Conservation (phyloP, 1,140 invertebrate species). For the Hylaeus anthracinus region DNA sequence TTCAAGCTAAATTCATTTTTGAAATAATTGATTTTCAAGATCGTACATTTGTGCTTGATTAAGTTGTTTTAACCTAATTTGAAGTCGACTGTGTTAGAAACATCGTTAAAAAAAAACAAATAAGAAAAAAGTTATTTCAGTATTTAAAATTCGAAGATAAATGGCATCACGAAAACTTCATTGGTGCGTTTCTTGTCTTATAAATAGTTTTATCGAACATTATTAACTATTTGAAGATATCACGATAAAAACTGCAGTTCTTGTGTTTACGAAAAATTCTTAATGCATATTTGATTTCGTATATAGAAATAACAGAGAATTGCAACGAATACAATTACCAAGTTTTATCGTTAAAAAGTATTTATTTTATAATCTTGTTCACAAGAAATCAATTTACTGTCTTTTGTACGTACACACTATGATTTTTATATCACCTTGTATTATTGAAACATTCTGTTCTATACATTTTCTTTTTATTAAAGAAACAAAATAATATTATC, state of each 20-base stretch:
- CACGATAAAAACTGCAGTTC: background rate
- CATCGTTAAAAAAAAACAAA: background rate
- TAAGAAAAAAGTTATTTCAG: background rate
- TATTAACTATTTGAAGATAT: background rate
- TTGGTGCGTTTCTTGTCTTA: too few species aligned
- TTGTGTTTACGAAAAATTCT: background rate
- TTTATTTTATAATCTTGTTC: background rate
- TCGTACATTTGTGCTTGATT: background rate
- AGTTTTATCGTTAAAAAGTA: background rate
- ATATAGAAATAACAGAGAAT: background rate
- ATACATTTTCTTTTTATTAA: background rate
- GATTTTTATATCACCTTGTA: background rate
- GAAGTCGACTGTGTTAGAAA: background rate
- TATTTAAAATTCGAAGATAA: background rate
- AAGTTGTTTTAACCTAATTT: background rate
- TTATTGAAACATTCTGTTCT: background rate
- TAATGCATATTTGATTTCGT: background rate
- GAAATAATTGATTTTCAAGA: background rate
- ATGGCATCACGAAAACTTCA: background rate
- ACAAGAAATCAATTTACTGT: background rate
- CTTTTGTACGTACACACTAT: background rate
- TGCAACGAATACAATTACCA: background rate
- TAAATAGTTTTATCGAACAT: too few species aligned
- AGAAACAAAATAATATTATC: background rate
- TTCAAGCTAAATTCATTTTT: background rate